These are phyloP conservation scores for Dicerorhinus sumatrensis DNA, from an alignment of 2,113 vertebrate species.

Conservation along the genomic window DNA sequence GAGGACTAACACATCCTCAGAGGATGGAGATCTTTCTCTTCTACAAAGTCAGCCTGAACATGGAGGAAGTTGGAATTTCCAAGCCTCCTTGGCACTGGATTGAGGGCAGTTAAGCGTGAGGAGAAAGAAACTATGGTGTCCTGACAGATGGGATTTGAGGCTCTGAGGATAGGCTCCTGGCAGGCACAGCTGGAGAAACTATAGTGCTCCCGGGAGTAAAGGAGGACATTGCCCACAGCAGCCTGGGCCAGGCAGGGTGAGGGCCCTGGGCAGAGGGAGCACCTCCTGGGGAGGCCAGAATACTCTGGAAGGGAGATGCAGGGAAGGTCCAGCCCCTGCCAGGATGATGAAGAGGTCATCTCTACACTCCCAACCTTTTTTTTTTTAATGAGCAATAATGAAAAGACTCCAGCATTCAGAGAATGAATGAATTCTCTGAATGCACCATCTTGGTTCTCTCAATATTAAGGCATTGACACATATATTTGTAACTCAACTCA, in stretches of 20 bases:
- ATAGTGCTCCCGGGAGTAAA: neutral
- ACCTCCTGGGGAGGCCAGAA: neutral
- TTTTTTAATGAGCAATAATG: neutral
- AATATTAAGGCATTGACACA: neutral
- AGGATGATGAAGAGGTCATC: neutral
- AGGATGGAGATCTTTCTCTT: slow-evolving; percentile 1
- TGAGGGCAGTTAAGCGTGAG: neutral
- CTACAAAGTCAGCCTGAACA: neutral
- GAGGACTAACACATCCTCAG: neutral
- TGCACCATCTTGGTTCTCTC: neutral
- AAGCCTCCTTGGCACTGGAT: neutral
- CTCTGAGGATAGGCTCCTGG: neutral
- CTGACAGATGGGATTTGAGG: neutral
- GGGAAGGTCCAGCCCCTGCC: neutral
- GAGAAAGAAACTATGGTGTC: neutral
- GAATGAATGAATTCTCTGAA: slow-evolving; percentile 14
- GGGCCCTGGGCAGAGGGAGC: neutral
- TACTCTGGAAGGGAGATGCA: neutral
- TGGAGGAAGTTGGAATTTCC: slow-evolving; percentile 25
- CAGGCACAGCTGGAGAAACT: neutral
- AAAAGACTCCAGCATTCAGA: neutral
- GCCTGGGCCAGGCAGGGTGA: neutral
- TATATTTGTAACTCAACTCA: slow-evolving; percentile 2
- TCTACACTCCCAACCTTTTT: neutral
- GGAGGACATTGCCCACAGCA: neutral